Percentiles rank a stretch among this genome's conserved stretches.
phyloP scores from a whole-genome alignment of 2,113 vertebrate genomes.

The Ceuthmochares aereus region DNA sequence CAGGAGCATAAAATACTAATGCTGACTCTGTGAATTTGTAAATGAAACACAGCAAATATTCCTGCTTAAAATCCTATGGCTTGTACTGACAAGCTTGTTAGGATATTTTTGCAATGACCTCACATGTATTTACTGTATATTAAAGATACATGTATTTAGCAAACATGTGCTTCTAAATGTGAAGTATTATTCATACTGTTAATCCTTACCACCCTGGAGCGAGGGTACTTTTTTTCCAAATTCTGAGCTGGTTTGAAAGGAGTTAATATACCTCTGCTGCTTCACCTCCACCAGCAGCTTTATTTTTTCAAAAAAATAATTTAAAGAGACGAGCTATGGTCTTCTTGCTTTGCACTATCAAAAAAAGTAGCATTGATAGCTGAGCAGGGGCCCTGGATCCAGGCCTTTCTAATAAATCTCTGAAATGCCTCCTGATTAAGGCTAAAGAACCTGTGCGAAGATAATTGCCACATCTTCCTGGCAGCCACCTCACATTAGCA shows the following conservation, averaged over 20 bases:
- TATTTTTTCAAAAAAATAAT: background rate
- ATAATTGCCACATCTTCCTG: background rate
- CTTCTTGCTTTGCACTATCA: background rate
- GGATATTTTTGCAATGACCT: background rate
- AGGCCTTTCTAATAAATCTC: background rate
- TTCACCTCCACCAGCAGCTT: background rate
- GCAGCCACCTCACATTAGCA: background rate
- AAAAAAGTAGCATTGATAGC: background rate
- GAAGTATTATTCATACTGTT: background rate
- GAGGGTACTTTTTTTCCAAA: background rate
- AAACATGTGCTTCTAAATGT: background rate
- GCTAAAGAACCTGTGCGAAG: background rate
- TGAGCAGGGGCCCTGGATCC: background rate
- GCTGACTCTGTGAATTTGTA: slow-evolving; percentile 47
- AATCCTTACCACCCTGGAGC: background rate
- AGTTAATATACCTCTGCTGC: background rate
- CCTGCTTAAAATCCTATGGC: background rate
- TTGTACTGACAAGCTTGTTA: background rate
- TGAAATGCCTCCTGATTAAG: background rate
- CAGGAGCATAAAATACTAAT: slow-evolving; percentile 56
- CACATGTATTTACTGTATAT: background rate
- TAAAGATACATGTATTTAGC: background rate
- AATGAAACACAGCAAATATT: slow-evolving; percentile 16
- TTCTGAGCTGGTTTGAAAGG: background rate
- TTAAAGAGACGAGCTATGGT: background rate